Base-by-base conservation (phyloP, 2,113 vertebrate genomes). In the Ictidomys tridecemlineatus region DNA sequence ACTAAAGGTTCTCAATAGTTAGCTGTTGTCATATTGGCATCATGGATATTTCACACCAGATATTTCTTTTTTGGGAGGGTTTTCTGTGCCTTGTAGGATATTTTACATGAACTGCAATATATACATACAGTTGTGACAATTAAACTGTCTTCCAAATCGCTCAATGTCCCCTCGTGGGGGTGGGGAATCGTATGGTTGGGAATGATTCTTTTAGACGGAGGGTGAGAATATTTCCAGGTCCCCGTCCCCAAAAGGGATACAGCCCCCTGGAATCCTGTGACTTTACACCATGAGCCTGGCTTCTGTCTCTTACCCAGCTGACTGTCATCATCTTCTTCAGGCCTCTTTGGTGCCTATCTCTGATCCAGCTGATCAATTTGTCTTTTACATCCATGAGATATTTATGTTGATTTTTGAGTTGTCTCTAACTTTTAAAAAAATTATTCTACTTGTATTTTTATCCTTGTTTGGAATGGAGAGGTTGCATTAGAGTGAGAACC, bases 391-490 rank as follows among this genome's bases (percentile, higher is more conserved):
- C 56, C 22, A 88, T 73, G 70, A 88, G 56, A 67, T 78, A 32
- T 84, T 97, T 88, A 78, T 91, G n/a, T 87, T 91, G 70, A 56
- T 72, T 93, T 95, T 84, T 83, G 37, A 72, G 24, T 63, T 58
- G 20, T 51, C 14, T 56, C 14, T 89, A 89, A 58, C 16, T 32
- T 58, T 69, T 63, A 24, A 58, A 58, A 58, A 58, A 58, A 24
- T 22, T 39, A 30, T 91, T 90, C 58, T 63, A 32, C 12, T 93
- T 89, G 65, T 42, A 51, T 73, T 61, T 61, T 82, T 63, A 24
- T n/a, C 34, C 16, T 70, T 70, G 34, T 70, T 70, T n/a, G 72
- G 72, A 22, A 10, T 6, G 26, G 37, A 74, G 37, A 74, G 37
- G 37, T 85, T 91, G 72, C 26, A 51, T 84, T 18, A 4, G 32